A percentile compares a stretch with the other conserved stretches of the same genome.
These are phyloP conservation scores for Nemurella pictetii DNA, from an alignment of 2,888 invertebrate species.

Conservation along the genomic window DNA sequence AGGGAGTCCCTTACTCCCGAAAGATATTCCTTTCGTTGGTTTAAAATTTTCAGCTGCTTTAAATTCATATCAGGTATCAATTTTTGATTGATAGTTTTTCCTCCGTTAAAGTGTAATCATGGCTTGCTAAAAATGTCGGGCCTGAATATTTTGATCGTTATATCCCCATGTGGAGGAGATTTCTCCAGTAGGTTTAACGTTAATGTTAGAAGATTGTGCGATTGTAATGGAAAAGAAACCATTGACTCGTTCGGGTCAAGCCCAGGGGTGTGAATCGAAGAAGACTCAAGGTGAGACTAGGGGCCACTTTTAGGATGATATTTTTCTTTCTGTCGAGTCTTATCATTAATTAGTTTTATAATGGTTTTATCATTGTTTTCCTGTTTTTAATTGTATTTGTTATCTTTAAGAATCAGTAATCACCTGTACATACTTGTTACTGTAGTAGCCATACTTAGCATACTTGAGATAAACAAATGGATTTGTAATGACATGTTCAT, in stretches of 20 bases:
- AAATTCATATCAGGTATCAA: conserved; percentile 22
- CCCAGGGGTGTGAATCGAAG: conserved; percentile 74
- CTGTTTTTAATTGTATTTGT: background rate
- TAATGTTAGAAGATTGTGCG: conserved; percentile 61
- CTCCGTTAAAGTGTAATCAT: conserved; percentile 53
- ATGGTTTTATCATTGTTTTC: background rate
- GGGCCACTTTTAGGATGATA: conserved; percentile 35
- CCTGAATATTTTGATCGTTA: conserved; percentile 63
- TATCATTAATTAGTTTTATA: background rate
- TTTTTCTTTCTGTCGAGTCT: no score
- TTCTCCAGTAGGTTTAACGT: conserved; percentile 59
- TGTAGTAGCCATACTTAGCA: background rate
- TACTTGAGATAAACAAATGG: background rate
- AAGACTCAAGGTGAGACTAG: conserved; percentile 66
- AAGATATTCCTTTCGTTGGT: conserved; percentile 54
- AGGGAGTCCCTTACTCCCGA: conserved; percentile 57
- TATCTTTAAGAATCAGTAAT: no score
- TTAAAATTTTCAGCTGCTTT: conserved; percentile 41
- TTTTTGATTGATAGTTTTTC: conserved; percentile 23
- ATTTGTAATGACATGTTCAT: background rate
- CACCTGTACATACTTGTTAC: background rate
- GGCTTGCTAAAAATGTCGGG: conserved; percentile 82
- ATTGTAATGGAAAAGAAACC: conserved; percentile 81
- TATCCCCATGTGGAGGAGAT: conserved; percentile 74
- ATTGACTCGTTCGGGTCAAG: conserved; percentile 67